phyloP scores from a whole-genome alignment of 2,888 invertebrate genomes.

The Campoplex capitator region DNA sequence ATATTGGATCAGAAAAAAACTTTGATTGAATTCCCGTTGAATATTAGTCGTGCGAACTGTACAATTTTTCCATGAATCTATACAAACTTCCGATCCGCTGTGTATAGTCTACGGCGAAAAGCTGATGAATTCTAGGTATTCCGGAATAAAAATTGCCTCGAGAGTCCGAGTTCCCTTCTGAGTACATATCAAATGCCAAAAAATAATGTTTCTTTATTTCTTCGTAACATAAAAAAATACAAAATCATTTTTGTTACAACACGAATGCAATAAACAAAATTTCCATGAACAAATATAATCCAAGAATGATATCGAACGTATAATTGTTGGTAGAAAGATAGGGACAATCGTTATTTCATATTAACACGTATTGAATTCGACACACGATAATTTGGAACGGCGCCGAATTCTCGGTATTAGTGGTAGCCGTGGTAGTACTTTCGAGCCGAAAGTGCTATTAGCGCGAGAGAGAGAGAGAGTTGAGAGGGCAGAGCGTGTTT shows the following conservation, averaged over 20 bases:
- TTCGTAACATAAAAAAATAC: no score
- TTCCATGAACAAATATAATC: background rate
- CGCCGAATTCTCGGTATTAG: slow-evolving; percentile 41
- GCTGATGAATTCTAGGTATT: no score
- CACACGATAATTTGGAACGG: slow-evolving; percentile 30
- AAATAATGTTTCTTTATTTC: no score
- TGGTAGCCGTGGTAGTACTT: background rate
- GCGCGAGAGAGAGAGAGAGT: slow-evolving; percentile 11
- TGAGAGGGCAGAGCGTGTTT: background rate
- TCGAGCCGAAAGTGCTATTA: slow-evolving; percentile 32
- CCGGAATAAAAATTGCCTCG: no score
- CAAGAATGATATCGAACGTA: background rate
- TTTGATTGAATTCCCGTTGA: no score
- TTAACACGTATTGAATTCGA: background rate
- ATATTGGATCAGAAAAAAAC: no score
- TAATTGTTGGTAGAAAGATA: background rate
- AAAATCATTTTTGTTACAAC: no score
- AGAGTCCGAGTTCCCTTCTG: no score
- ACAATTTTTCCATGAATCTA: background rate
- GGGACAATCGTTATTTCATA: slow-evolving; percentile 21
- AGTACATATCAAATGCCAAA: no score
- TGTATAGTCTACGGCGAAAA: no score
- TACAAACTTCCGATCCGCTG: background rate
- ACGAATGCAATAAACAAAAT: background rate
- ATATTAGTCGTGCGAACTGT: no score